A percentile compares a stretch with the other conserved stretches of the same genome.
phyloP scores from a whole-genome alignment of 2,888 invertebrate genomes.

The Spodoptera littoralis region DNA sequence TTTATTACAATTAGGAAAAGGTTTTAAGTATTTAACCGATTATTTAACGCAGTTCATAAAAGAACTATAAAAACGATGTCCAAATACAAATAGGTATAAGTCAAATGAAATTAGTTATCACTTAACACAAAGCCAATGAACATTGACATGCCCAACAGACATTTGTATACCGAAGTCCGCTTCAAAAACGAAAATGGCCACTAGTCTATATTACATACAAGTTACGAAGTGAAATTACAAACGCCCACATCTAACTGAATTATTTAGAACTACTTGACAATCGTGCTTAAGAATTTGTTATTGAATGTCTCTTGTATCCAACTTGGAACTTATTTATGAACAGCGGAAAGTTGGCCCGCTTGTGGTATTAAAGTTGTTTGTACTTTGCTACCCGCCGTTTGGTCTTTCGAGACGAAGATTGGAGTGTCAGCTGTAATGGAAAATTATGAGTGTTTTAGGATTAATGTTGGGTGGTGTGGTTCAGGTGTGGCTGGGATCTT shows the following conservation, averaged over 20 bases:
- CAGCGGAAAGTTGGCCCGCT: constrained; percentile 46
- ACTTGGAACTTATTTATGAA: constrained; percentile 52
- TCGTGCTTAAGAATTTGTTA: constrained; percentile 75
- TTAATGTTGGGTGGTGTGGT: no score
- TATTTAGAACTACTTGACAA: constrained; percentile 74
- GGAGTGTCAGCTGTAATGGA: constrained; percentile 33
- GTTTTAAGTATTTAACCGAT: no score
- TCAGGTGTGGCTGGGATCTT: no score
- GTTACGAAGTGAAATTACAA: constrained; percentile 54
- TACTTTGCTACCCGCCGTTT: constrained; percentile 31
- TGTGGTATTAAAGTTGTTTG: constrained; percentile 29
- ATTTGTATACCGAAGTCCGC: not conserved
- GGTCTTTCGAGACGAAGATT: constrained; percentile 39
- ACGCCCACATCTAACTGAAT: constrained; percentile 66
- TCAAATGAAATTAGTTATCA: no score
- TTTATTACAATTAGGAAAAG: no score
- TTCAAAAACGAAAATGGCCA: constrained; percentile 23
- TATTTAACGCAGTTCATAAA: no score
- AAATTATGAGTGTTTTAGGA: constrained; percentile 19
- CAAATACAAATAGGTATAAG: no score
- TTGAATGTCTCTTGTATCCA: constrained; percentile 64
- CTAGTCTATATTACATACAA: constrained; percentile 35
- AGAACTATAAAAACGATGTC: no score
- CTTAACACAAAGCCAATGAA: no score
- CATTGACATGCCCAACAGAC: no score